Evolutionary conservation across 2,113 vertebrate genomes (phyloP), one percentile per base, ranked within the genome.

Genomic region (Oreotragus oreotragus): DNA sequence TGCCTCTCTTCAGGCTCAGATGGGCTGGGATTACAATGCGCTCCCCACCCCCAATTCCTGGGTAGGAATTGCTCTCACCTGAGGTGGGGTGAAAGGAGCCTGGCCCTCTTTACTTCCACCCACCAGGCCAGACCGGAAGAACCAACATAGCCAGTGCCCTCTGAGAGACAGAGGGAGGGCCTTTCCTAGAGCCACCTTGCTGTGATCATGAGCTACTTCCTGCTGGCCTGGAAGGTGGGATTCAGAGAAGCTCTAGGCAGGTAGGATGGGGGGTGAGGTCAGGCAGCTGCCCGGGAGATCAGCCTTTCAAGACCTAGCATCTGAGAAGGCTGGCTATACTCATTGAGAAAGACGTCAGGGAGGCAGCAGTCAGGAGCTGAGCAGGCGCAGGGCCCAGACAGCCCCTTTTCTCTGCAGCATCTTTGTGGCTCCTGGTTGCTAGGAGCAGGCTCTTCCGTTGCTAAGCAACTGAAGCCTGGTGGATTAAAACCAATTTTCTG

Each of bases 401-500:
- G 88, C 94, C 93, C 66, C 88, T 55, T 84, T 84, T 97, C 92
- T 97, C 89, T 93, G 94, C 70, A 97, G 95, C 98, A 98, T 97
- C 97, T 97, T 93, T 93, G 90, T 91, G 88, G 91, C 84, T 98
- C 73, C 83, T 81, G 83, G 97, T 98, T 97, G 97, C 96, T 97
- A 98, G 93, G 97, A 97, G 91, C 91, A 88, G 60, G 91, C 5
- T 47, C 79, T 96, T 95, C 43, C 7, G 90, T 97, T 95, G 91
- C 98, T 97, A 97, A 97, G 98, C 89, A 98, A 94, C 83, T 1
- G 47, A 97, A 96, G 96, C 91, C 95, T 86, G 15, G 91, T 84
- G 93, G 97, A 97, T 98, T 98, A 98, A 98, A 93, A 93, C 91
- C 91, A 96, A 93, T 96, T 97, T 83, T 83, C 98, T 98, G 97